Base-by-base conservation (phyloP, 2,113 vertebrate genomes). In the Anguilla rostrata region DNA sequence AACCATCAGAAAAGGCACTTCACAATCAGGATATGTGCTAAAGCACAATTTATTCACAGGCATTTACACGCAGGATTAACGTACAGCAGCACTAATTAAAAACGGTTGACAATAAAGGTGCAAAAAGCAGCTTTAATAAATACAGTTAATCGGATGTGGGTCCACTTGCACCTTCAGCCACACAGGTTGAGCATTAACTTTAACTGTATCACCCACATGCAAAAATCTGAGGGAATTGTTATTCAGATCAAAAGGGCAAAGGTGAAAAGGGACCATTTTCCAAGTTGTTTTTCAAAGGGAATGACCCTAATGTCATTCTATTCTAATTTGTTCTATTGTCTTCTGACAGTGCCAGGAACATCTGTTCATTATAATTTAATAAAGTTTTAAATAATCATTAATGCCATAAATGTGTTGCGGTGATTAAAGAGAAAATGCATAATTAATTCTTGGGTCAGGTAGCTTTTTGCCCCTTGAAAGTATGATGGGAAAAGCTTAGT, bases 391-490 rank as follows among this genome's bases (percentile, higher is more conserved):
- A 66, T 26, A 66, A 26, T 18, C 16, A 84, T 39, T 40, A 66
- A 63, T 39, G 53, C n/a, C 20, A 39, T 29, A 29, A 85, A 83
- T 88, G 63, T 84, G 40, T 79, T 79, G 46, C 49, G 46, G 82
- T 87, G 87, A 87, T 88, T 87, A 88, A 46, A 20, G 66, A n/a
- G 41, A 84, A 79, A 20, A 66, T 66, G 41, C 78, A 86, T 79
- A 88, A 78, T 88, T 90, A 84, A 86, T 86, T 85, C 79, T 79
- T 34, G 49, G 86, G 86, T 90, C 86, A 88, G 88, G 82, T 82
- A 85, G 9, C n/a, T 75, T 75, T 29, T 34, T 75, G 18, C 71
- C 71, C 71, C 71, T 75, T 75, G 26, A 34, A 8, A n/a, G 71
- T 75, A 34, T 75, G 71, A 75, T 34, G 29, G 5, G 63, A 84